These are phyloP conservation scores for Anastrepha obliqua DNA, from an alignment of 1,140 invertebrate species.

Conservation along the genomic window DNA sequence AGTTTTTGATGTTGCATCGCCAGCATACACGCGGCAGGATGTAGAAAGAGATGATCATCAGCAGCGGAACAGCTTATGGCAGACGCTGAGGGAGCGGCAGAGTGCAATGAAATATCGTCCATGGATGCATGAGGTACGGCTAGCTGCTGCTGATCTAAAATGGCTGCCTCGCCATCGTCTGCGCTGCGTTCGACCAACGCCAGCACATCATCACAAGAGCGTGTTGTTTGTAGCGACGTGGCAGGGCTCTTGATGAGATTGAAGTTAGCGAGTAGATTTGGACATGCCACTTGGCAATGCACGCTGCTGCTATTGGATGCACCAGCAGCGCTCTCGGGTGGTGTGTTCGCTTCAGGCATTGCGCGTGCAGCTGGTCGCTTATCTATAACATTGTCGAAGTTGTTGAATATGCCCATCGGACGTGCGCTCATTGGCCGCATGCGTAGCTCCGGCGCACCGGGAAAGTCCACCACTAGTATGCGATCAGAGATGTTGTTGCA, in stretches of 20 bases:
- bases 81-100: slow-evolving; percentile 59
- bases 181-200: slow-evolving; percentile 59
- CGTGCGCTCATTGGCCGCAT: slow-evolving; percentile 55
- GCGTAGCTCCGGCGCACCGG: slow-evolving; percentile 63
- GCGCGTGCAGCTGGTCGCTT: slow-evolving; percentile 76
- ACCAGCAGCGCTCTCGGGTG: slow-evolving; percentile 57
- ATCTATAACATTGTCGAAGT: slow-evolving; percentile 56
- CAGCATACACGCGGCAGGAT: slow-evolving; percentile 59
- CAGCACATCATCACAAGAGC: slow-evolving; percentile 71
- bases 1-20: slow-evolving; percentile 39
- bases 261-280: slow-evolving; percentile 68
- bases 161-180: slow-evolving; percentile 39
- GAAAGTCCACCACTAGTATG: slow-evolving; percentile 88
- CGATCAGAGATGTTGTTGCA: slow-evolving; percentile 86
- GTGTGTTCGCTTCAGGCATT: slow-evolving; percentile 72
- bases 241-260: slow-evolving; percentile 69
- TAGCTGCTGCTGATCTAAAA: slow-evolving; percentile 2
- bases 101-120: slow-evolving; percentile 69
- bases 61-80: slow-evolving; percentile 50
- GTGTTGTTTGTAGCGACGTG: slow-evolving; percentile 64
- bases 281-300: slow-evolving; percentile 29
- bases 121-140: slow-evolving; percentile 59
- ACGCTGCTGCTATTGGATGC: neutral
- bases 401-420: slow-evolving; percentile 62
- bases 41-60: slow-evolving; percentile 70